phyloP scores from a whole-genome alignment of 2,113 vertebrate species.

The Mandrillus leucophaeus region DNA sequence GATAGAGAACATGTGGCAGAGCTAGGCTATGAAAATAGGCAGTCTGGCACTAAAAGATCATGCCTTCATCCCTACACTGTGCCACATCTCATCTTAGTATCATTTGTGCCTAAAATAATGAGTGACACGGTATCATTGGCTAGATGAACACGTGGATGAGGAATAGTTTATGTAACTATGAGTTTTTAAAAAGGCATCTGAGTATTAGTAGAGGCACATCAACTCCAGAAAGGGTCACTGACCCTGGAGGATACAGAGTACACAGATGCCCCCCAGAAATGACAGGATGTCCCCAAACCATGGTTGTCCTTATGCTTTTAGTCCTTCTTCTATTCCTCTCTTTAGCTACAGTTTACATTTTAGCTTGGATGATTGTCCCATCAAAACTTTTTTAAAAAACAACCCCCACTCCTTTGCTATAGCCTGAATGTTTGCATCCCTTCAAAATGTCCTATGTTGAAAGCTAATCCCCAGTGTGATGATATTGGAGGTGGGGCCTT shows the following conservation, averaged over 20 bases:
- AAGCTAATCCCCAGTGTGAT: neutral
- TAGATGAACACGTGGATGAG: neutral
- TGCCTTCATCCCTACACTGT: neutral
- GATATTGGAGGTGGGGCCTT: neutral
- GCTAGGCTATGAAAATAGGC: neutral
- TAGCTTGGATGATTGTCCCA: neutral
- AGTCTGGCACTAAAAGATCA: neutral
- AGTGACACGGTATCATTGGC: neutral
- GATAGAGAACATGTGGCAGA: neutral
- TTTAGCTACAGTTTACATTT: neutral
- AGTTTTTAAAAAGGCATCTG: neutral
- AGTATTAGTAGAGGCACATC: neutral
- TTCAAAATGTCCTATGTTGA: neutral
- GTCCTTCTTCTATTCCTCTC: neutral
- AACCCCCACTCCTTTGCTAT: neutral
- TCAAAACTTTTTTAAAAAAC: neutral
- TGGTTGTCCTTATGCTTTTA: neutral
- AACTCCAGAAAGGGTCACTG: neutral
- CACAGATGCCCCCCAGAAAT: neutral
- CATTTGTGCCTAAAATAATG: neutral
- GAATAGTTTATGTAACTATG: neutral
- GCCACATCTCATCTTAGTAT: neutral
- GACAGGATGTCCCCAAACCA: neutral
- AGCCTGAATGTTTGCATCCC: neutral
- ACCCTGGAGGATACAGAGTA: neutral